A percentile compares a stretch with the other conserved stretches of the same genome.
Evolutionary conservation across 2,888 invertebrate genomes (phyloP).

Genomic region (Epistrophe eligans): DNA sequence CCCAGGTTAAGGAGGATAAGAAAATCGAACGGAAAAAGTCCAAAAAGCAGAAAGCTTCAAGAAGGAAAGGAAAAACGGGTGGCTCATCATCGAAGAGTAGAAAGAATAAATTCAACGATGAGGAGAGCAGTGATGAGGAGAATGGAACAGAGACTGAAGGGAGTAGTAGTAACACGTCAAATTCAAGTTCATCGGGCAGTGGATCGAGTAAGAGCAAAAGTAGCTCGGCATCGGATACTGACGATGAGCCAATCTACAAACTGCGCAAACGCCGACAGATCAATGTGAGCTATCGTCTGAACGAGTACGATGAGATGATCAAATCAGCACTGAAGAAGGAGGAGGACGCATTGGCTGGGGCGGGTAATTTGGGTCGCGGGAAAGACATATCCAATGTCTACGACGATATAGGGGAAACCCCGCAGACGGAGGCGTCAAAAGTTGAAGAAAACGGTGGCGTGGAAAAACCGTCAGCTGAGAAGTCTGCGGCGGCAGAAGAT

Average conservation of each 20-base stretch:
- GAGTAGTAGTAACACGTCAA: conserved; percentile 72
- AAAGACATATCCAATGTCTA: conserved; percentile 97
- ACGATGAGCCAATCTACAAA: conserved; percentile 92
- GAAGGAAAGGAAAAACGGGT: conserved; percentile 51
- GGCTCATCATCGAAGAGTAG: conserved; percentile 8
- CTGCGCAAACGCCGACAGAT: conserved; percentile 91
- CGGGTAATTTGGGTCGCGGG: conserved; percentile 92
- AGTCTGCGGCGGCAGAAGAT: conserved; percentile 74
- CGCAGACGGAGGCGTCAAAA: conserved; percentile 78
- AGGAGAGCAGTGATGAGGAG: conserved; percentile 46
- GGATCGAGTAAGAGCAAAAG: conserved; percentile 77
- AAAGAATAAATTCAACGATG: conserved; percentile 50
- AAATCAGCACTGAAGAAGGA: conserved; percentile 94
- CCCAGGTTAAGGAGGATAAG: conserved; percentile 78
- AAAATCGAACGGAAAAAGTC: conserved; percentile 63
- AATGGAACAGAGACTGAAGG: conserved; percentile 77
- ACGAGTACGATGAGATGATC: conserved; percentile 98
- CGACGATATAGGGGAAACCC: conserved; percentile 89
- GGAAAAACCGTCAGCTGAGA: conserved; percentile 71
- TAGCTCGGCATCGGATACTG: conserved; percentile 81
- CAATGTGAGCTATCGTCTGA: conserved; percentile 93
- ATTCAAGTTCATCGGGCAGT: conserved; percentile 76
- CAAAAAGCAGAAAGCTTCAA: conserved; percentile 63
- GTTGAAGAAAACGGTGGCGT: conserved; percentile 80
- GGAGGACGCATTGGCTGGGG: conserved; percentile 90